Evolutionary conservation across 2,797 vertebrate genomes (phyloP), one percentile per base, ranked within the genome.

Genomic region (Calcarius lapponicus): DNA sequence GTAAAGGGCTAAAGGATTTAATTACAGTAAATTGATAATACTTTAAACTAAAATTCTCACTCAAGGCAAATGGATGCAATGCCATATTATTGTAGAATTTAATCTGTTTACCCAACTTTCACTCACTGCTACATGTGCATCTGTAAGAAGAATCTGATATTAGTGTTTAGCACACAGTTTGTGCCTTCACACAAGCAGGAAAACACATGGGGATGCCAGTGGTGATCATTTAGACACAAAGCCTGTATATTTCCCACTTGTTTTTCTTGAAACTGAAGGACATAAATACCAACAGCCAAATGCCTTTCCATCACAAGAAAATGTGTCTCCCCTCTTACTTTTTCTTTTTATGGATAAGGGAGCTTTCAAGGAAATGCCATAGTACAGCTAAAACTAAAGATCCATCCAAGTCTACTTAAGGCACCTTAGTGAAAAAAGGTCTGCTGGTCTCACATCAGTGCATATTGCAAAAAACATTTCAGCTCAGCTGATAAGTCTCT

Each of bases 301-400:
- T 48, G 65, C 82, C 88, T 93, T 80, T 90, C 91, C 79, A 70
- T 89, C 54, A 38, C 17, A 17, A 88, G 53, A 88, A 96, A 90
- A 62, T 32, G 50, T 84, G 18, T 51, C 61, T 80, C 25, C 0
- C 2, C 21, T 53, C 19, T 66, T 61, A 24, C 51, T 73, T 90
- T 28, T 9, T 64, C 73, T 67, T 80, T 91, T 90, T 71, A 91
- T 86, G 80, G 45, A 51, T 88, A 96, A 96, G 36, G 76, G 66
- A 97, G 57, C 57, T 97, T 93, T 96, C 88, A 94, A 84, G 78
- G 89, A 95, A 97, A 92, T 81, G 29, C 90, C 96, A 92, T 74
- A 87, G 64, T 67, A 75, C 56, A 96, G 57, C 73, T 92, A 92
- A 95, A 87, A 93, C 64, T 84, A 73, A 95, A 95, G 70, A 90